phyloP scores from a whole-genome alignment of 2,797 vertebrate genomes.

The Enteromius paludinosus region DNA sequence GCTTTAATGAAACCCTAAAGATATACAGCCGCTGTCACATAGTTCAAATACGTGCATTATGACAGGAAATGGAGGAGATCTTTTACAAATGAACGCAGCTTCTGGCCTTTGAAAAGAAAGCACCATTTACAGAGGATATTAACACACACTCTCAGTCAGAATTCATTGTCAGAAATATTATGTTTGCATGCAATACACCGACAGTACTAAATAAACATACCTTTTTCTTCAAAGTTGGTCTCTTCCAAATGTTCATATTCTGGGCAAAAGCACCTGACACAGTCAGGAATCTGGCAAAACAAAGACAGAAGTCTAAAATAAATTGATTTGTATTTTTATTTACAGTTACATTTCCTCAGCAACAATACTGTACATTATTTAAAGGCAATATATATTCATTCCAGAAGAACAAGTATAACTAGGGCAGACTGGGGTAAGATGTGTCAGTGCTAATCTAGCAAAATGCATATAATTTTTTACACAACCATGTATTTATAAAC shows the following conservation, averaged over 20 bases:
- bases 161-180: not conserved
- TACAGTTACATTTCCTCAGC: not conserved
- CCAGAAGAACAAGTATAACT: not conserved
- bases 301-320: not conserved
- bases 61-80: slow-evolving; percentile 58
- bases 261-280: not conserved
- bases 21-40: slow-evolving; percentile 59
- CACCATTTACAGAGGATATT: slow-evolving; percentile 43
- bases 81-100: slow-evolving; percentile 44
- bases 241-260: not conserved
- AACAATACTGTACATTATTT: not conserved
- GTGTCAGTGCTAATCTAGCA: not conserved
- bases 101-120: slow-evolving; percentile 39
- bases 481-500: not conserved
- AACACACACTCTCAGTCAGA: not conserved
- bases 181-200: slow-evolving; percentile 10
- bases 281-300: not conserved
- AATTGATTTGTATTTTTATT: not conserved
- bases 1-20: slow-evolving; percentile 63
- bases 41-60: slow-evolving; percentile 70
- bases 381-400: not conserved
- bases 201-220: slow-evolving; percentile 22
- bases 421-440: not conserved
- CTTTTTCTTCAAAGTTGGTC: slow-evolving; percentile 6
- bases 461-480: not conserved